A percentile compares a stretch with the other conserved stretches of the same genome.
phyloP scores from a whole-genome alignment of 30 jellyfish, hydroid and myxozoan species.

The Aurelia sp. region DNA sequence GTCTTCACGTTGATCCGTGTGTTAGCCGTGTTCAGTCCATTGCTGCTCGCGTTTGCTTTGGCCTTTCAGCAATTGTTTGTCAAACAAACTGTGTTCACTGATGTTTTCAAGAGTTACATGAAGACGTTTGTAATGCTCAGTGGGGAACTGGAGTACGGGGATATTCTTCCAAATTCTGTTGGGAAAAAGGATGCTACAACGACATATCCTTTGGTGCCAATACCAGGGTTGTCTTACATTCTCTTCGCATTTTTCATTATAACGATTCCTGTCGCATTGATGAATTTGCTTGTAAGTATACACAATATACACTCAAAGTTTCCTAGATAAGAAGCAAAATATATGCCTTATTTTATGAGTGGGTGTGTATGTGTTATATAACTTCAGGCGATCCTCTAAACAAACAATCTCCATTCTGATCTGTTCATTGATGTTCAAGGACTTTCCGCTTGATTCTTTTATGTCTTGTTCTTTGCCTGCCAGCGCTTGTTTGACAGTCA shows the following conservation, averaged over 20 bases:
- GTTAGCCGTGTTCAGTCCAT: constrained; percentile 57
- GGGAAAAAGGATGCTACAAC: not conserved
- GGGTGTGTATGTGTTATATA: no score
- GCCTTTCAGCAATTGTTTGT: constrained; percentile 62
- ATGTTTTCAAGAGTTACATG: constrained; percentile 50
- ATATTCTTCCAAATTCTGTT: constrained; percentile 38
- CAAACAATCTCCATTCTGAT: no score
- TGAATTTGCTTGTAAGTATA: constrained; percentile 79
- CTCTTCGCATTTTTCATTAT: constrained; percentile 57
- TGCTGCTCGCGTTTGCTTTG: constrained; percentile 77
- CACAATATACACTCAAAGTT: not conserved
- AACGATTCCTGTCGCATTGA: constrained; percentile 62
- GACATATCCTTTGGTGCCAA: constrained; percentile 13
- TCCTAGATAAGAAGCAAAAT: not conserved
- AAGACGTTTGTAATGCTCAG: constrained; percentile 72
- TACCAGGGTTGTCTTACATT: constrained; percentile 46
- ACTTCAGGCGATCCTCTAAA: no score
- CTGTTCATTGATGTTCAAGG: no score
- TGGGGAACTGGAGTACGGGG: constrained; percentile 78
- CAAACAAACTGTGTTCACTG: constrained; percentile 33
- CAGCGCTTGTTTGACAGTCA: no score
- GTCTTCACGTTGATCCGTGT: constrained; percentile 64
- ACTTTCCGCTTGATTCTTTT: no score
- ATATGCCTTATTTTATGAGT: no score
- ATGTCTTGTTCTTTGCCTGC: no score